Conservation (phyloP, 2,888 invertebrate species). For the Caenorhabditis sulstoni region DNA sequence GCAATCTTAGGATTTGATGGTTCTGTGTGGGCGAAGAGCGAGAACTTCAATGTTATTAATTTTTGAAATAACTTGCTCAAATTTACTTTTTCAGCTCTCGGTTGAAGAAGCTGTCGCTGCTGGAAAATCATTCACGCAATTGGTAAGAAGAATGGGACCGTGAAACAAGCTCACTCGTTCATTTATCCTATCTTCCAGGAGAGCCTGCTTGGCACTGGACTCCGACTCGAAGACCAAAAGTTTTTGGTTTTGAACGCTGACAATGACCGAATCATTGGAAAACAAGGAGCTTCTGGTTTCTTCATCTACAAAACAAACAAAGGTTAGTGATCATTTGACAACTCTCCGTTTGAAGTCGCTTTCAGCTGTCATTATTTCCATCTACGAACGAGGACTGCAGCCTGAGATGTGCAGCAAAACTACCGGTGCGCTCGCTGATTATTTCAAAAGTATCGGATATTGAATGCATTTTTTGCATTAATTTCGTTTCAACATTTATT, state of each 20-base stretch:
- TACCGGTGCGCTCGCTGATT: constrained; percentile 80
- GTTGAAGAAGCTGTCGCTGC: constrained; percentile 73
- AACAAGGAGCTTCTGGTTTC: constrained; percentile 79
- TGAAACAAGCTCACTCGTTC: constrained; percentile 1
- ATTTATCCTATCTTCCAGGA: constrained; percentile 53
- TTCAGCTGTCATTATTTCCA: constrained; percentile 79
- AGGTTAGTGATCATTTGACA: no score
- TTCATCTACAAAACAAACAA: constrained; percentile 80
- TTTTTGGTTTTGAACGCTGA: constrained; percentile 78
- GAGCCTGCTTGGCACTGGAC: constrained; percentile 74
- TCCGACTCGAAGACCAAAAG: constrained; percentile 79
- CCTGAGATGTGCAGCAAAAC: constrained; percentile 80
- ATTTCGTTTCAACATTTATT: constrained; percentile 13
- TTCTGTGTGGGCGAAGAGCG: constrained; percentile 79
- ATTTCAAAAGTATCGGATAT: constrained; percentile 78
- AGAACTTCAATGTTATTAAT: constrained; percentile 75
- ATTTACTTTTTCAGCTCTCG: constrained; percentile 61
- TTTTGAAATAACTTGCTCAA: background rate
- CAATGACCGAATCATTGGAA: constrained; percentile 80
- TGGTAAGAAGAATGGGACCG: constrained; percentile 13
- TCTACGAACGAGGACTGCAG: constrained; percentile 80
- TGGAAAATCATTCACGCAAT: constrained; percentile 72
- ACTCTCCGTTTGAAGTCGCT: no score
- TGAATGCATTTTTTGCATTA: constrained; percentile 59
- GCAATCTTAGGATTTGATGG: constrained; percentile 80